Evolutionary conservation across 92 coral and sea anemone species (phyloP).

Genomic region (Palythoa heliodiscus): DNA sequence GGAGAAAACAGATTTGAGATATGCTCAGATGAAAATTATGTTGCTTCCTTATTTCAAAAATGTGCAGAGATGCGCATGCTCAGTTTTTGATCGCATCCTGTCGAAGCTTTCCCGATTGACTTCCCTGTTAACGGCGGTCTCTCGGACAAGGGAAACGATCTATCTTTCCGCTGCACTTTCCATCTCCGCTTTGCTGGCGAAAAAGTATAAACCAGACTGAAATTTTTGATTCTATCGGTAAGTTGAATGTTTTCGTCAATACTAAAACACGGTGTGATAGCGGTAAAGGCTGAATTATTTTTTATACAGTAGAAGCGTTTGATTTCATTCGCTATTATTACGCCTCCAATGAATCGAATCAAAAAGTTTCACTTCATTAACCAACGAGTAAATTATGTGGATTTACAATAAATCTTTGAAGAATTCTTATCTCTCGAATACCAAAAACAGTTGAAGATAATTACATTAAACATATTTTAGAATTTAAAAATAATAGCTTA

Average conservation of each 20-base stretch:
- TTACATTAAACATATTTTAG: not conserved
- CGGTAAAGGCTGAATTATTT: not conserved
- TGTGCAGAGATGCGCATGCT: not conserved
- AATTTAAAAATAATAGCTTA: not conserved
- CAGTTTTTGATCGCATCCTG: not conserved
- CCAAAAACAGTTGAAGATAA: not conserved
- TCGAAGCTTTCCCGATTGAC: not conserved
- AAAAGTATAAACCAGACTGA: not conserved
- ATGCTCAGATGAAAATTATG: too few species aligned
- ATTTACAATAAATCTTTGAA: not conserved
- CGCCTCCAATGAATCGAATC: not conserved
- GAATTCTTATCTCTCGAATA: not conserved
- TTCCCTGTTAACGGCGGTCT: not conserved
- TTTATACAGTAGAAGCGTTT: not conserved
- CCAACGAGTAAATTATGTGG: not conserved
- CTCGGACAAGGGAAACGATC: not conserved
- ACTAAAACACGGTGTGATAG: not conserved
- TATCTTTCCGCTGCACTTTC: not conserved
- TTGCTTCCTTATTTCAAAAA: not conserved
- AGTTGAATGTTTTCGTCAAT: not conserved
- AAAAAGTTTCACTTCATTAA: not conserved
- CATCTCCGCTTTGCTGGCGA: not conserved
- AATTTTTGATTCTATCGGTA: not conserved
- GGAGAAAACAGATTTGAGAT: too few species aligned
- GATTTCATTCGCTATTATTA: not conserved